A percentile compares a stretch with the other conserved stretches of the same genome.
Evolutionary conservation across 2,888 invertebrate species (phyloP).

Genomic region (Metacarcinus magister): DNA sequence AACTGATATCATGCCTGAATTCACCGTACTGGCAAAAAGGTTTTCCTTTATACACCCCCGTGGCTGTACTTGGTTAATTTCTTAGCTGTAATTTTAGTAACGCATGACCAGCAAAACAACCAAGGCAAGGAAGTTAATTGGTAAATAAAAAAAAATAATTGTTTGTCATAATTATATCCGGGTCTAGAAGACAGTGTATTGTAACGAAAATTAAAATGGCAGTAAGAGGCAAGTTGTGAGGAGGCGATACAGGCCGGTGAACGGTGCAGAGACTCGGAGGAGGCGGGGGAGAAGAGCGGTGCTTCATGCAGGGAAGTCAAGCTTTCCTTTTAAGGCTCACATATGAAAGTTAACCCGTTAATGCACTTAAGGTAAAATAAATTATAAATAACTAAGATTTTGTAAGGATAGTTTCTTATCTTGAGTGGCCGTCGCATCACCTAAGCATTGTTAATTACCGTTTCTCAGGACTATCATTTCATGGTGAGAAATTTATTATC

Average conservation of each 20-base stretch:
- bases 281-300: no score
- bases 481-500: conserved; percentile 16
- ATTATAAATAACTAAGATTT: not conserved
- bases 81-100: not conserved
- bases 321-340: not conserved
- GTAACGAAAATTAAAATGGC: not conserved
- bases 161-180: not conserved
- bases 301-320: not conserved
- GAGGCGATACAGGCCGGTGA: no score
- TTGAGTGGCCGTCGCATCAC: not conserved
- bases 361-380: not conserved
- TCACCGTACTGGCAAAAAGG: not conserved
- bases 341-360: no score
- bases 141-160: not conserved
- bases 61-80: not conserved
- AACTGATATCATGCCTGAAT: not conserved
- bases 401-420: not conserved
- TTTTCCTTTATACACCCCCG: not conserved
- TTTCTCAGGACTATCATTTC: not conserved
- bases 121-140: not conserved
- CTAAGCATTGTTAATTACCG: conserved; percentile 12
- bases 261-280: no score
- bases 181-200: not conserved
- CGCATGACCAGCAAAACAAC: not conserved
- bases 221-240: not conserved